Base-by-base conservation (phyloP, 2,888 invertebrate species). In the Xylota sylvarum region DNA sequence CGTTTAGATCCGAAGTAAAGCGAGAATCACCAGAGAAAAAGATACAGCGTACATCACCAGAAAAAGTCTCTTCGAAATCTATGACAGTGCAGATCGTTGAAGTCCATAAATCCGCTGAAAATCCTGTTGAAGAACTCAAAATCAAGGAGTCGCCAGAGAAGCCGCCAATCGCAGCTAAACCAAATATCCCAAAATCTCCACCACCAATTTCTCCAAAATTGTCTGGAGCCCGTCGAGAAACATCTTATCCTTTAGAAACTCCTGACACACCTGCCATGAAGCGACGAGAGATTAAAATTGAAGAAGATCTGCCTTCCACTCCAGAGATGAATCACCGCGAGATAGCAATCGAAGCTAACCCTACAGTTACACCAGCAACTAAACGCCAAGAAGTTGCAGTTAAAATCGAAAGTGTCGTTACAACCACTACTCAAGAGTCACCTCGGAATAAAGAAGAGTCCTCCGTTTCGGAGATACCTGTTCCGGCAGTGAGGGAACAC, bases 181-280 rank as follows among this genome's bases (percentile, higher is more conserved):
- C 86, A 55, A 86, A 69, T 48, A 46, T 86, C 30, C 65, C 76
- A 27, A 81, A 50, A 43, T 76, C 80, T 32, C 67, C 79, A 0
- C 67, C 69, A 12, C 76, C 76, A 2, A 23, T 72, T 2, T 80
- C 85, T 6, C 77, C 77, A 12, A 65, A 46, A 5, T 9, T 72
- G 50, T 17, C 43, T 0, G 23, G 9, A 37, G 19, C 35, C 32
- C 55, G 50, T 30, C 43, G 50, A 32, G 73, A 74, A 23, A 2
- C 17, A 12, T n/a, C 52, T 5, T 35, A 76, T 46, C 37, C 46
- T 4, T 14, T 32, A 7, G 82, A 82, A 19, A 62, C 77, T 14
- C 78, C 78, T 19, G 87, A 67, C 32, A 82, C 82, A 17, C 86
- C 86, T 2, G 77, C 83, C 12, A 87, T 87, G 83, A 77, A 55